These are phyloP conservation scores for Mongoloraphidia duomilia DNA, from an alignment of 2,888 invertebrate species.

Conservation along the genomic window DNA sequence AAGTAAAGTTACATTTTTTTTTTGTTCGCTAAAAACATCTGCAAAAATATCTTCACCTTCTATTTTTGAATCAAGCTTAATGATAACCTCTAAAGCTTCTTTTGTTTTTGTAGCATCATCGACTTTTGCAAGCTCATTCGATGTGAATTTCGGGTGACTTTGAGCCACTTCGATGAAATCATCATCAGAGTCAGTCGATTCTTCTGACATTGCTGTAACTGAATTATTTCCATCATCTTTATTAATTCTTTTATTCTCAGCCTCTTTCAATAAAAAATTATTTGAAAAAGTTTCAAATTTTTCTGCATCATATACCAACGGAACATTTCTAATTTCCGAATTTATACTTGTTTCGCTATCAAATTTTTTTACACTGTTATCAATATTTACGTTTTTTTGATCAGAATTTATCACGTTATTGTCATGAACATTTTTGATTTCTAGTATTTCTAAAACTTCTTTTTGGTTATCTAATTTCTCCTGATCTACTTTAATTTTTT, in stretches of 20 bases:
- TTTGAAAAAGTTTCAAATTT: too few species aligned
- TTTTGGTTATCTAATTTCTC: not conserved
- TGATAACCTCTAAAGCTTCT: conserved; percentile 25
- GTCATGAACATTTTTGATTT: conserved; percentile 26
- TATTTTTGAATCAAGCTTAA: conserved; percentile 31
- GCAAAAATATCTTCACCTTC: conserved; percentile 52
- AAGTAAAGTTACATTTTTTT: not conserved
- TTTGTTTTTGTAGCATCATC: conserved; percentile 9
- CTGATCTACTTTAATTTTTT: not conserved
- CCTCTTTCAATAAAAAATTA: too few species aligned
- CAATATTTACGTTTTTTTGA: conserved; percentile 9
- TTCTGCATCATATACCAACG: too few species aligned
- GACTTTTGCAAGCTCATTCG: not conserved
- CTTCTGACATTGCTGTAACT: not conserved
- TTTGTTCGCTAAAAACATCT: conserved; percentile 41
- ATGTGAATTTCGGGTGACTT: conserved; percentile 11
- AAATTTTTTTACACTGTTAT: not conserved
- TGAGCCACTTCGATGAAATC: conserved; percentile 30
- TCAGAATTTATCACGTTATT: conserved; percentile 21
- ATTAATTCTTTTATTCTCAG: too few species aligned
- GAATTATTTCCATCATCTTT: too few species aligned
- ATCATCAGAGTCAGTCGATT: conserved; percentile 32
- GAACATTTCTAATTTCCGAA: too few species aligned
- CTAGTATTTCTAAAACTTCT: conserved; percentile 9
- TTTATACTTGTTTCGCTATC: too few species aligned